Evolutionary conservation across 2,113 vertebrate species (phyloP).

Genomic region (Vulpes ferrilata): DNA sequence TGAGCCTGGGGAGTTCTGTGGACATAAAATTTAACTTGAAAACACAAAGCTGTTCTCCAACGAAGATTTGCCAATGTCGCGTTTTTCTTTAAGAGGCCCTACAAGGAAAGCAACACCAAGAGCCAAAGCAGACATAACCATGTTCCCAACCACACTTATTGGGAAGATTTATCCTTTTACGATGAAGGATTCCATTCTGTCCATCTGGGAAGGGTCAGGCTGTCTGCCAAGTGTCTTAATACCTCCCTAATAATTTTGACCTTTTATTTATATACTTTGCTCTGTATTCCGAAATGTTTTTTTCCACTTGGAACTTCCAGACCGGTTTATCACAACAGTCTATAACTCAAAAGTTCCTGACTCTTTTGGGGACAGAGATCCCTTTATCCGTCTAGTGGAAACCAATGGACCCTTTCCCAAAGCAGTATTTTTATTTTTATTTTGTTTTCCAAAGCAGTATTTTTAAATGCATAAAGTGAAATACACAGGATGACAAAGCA

Average conservation of each 20-base stretch:
- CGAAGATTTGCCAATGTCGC: neutral
- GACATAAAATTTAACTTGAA: neutral
- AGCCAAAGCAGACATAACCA: neutral
- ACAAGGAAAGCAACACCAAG: neutral
- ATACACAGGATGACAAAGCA: neutral
- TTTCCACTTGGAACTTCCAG: neutral
- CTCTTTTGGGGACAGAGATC: neutral
- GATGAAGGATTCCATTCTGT: neutral
- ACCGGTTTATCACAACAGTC: neutral
- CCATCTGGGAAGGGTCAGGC: neutral
- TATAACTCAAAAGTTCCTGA: neutral
- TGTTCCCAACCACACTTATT: neutral
- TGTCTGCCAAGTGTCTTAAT: neutral
- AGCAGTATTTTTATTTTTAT: neutral
- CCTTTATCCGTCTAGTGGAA: neutral
- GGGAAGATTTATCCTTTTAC: neutral
- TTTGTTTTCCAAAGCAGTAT: neutral
- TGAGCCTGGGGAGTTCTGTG: neutral
- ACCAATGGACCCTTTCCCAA: neutral
- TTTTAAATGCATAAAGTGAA: constrained; percentile 21
- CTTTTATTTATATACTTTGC: neutral
- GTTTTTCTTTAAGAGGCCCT: neutral
- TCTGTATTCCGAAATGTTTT: neutral
- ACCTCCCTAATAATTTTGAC: neutral
- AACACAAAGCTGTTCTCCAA: neutral